A percentile compares a stretch with the other conserved stretches of the same genome.
phyloP scores from a whole-genome alignment of 1,140 invertebrate species.

The Macrobrachium rosenbergii region DNA sequence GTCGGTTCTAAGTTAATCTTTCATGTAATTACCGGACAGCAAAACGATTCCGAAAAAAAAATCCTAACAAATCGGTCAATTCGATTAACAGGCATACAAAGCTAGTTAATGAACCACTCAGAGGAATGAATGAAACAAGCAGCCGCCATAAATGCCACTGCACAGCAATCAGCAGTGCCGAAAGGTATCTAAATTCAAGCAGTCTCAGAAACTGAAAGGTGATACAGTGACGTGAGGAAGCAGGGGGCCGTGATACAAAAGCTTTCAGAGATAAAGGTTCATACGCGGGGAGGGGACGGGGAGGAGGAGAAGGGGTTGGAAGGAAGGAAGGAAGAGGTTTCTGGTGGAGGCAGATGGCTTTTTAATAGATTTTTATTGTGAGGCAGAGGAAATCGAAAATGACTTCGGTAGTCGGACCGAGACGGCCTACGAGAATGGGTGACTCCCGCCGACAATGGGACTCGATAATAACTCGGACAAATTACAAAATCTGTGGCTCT shows the following conservation, averaged over 20 bases:
- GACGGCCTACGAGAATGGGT: conserved; percentile 16
- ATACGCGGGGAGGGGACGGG: background rate
- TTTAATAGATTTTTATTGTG: conserved; percentile 33
- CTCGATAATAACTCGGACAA: conserved; percentile 39
- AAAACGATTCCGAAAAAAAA: too few species aligned
- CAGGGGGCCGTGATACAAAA: background rate
- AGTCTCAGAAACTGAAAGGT: too few species aligned
- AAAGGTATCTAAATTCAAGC: too few species aligned
- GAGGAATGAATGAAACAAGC: too few species aligned
- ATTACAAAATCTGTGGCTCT: conserved; percentile 35
- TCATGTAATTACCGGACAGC: too few species aligned
- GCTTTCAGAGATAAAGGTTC: conserved; percentile 16
- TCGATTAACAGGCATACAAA: too few species aligned
- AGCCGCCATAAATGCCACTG: too few species aligned
- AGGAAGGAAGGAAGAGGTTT: background rate
- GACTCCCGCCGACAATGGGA: conserved; percentile 21
- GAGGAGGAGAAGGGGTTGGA: background rate
- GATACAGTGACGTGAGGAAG: too few species aligned
- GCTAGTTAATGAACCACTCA: too few species aligned
- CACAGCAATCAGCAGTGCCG: too few species aligned
- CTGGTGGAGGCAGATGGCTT: background rate
- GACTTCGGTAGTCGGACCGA: background rate
- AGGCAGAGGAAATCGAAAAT: conserved; percentile 7
- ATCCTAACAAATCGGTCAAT: too few species aligned
- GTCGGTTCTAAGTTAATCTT: too few species aligned